Percentiles rank a stretch among this genome's conserved stretches.
Conservation (phyloP, 2,888 invertebrate species). For the Cantharis rustica region DNA sequence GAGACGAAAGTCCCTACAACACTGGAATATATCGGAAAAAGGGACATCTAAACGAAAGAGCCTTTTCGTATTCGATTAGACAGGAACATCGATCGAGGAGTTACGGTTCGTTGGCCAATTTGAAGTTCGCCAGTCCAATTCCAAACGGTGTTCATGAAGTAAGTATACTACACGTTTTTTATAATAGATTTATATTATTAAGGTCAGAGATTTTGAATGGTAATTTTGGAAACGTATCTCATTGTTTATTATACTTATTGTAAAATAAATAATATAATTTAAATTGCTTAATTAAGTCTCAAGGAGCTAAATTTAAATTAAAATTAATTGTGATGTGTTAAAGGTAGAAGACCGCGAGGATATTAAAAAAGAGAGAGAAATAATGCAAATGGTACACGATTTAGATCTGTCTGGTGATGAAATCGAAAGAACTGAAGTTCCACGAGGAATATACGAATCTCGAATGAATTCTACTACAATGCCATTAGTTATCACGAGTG, state of each 20-base stretch:
- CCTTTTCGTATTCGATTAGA: constrained; percentile 91
- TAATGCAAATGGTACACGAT: constrained; percentile 92
- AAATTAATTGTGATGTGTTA: constrained; percentile 11
- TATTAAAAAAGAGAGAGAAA: constrained; percentile 87
- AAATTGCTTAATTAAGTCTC: constrained; percentile 6
- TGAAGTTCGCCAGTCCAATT: constrained; percentile 82
- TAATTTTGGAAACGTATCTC: background rate
- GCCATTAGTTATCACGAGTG: constrained; percentile 44
- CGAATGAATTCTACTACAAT: constrained; percentile 47
- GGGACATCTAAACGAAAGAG: constrained; percentile 89
- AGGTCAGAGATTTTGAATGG: background rate
- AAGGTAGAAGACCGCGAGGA: constrained; percentile 73
- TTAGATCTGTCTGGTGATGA: constrained; percentile 81
- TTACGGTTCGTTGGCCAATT: constrained; percentile 88
- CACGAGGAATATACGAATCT: constrained; percentile 64
- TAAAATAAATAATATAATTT: background rate
- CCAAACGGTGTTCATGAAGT: constrained; percentile 55
- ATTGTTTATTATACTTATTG: background rate
- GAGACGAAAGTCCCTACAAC: constrained; percentile 66
- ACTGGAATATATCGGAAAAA: constrained; percentile 90
- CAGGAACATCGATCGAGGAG: constrained; percentile 92
- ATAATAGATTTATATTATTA: background rate
- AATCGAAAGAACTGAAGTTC: constrained; percentile 69
- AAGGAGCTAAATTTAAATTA: background rate
- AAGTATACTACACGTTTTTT: constrained; percentile 32